Base-by-base conservation (phyloP, 2,888 invertebrate genomes). In the Gymnocheta viridis region DNA sequence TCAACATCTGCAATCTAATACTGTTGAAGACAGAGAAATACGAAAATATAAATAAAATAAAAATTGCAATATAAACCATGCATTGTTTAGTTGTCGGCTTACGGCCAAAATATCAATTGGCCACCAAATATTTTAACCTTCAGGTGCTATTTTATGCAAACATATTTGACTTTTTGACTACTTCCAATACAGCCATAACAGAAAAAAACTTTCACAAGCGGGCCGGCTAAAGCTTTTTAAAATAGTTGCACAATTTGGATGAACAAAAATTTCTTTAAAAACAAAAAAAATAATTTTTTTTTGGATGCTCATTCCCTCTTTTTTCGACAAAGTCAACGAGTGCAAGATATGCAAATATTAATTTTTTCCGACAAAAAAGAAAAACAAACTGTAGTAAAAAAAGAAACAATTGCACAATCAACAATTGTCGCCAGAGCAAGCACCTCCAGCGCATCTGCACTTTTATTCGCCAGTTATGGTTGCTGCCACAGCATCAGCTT, bases 91-190 rank as follows among this genome's bases (percentile, higher is more conserved):
- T 58, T 58, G 66, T 66, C 76, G 66, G 41, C 58, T 70, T 76
- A 76, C 66, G 76, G 70, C 72, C 51, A 64, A 76, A 72, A 69
- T 73, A 81, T 81, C 81, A 84, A 84, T 81, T 81, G 84, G 56
- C 84, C 69, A 77, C 67, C 72, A 84, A 84, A 84, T 81, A 81
- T 47, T 77, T 84, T 73, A 81, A 77, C 73, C 84, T 81, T 81
- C 73, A 78, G 84, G 84, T 84, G 81, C 77, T 81, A 81, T 73
- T 84, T 76, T 84, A 84, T 81, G 81, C 69, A 81, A 73, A 74
- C 54, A 54, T 77, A 62, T 77, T 44, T 79, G 41, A 35, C 47
- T 64, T 62, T 47, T 76, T 69, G 67, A 81, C 74, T 74, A 81
- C 74, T 35, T 70, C 70, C 70, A 80, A 83, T 74, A 70, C 19